phyloP scores from a whole-genome alignment of 2,113 vertebrate species.

The Bombycilla garrulus region DNA sequence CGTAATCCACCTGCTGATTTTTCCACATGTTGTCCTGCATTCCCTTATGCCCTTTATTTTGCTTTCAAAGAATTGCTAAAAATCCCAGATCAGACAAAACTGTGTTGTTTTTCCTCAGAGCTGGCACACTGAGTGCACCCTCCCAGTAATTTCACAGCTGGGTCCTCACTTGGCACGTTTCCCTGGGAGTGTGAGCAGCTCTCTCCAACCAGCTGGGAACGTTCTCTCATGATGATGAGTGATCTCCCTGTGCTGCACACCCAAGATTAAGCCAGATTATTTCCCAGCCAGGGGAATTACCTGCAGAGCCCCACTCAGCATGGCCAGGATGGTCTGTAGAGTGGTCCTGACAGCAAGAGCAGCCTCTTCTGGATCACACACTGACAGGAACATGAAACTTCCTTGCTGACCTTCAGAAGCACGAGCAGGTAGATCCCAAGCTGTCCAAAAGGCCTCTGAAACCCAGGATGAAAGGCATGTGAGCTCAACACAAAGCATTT shows the following conservation, averaged over 20 bases:
- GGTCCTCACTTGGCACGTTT: not conserved
- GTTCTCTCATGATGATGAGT: not conserved
- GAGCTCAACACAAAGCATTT: not conserved
- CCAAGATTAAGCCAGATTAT: not conserved
- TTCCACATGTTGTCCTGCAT: not conserved
- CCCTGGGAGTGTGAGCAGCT: not conserved
- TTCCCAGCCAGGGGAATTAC: not conserved
- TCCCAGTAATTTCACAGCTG: not conserved
- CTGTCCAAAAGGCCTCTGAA: not conserved
- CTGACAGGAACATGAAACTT: rapidly evolving
- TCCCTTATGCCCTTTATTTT: not conserved
- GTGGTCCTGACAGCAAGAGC: not conserved
- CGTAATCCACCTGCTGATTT: not conserved
- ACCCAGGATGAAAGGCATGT: not conserved
- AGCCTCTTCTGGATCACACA: not conserved
- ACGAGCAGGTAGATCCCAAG: rapidly evolving
- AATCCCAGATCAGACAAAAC: not conserved
- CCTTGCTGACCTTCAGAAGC: not conserved
- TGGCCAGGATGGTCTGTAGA: not conserved
- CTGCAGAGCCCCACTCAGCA: not conserved
- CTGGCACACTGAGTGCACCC: not conserved
- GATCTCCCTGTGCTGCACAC: not conserved
- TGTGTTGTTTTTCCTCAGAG: not conserved
- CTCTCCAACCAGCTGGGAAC: not conserved
- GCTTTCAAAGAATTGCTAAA: not conserved